These are phyloP conservation scores for Anguilla obscura DNA, from an alignment of 2,797 vertebrate genomes.

Conservation along the genomic window DNA sequence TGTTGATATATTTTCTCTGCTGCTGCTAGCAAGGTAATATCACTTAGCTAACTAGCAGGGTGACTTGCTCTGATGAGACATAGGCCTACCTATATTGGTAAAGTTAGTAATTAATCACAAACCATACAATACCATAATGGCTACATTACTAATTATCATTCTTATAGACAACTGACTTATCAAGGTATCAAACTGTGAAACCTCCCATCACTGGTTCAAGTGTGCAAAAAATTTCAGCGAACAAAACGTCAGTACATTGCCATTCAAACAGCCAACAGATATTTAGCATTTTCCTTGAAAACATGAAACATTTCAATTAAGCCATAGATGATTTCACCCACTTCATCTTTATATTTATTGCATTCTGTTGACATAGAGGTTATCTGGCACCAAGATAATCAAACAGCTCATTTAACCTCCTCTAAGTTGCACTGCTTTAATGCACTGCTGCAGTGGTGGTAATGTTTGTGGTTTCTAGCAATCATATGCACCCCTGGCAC, in stretches of 20 bases:
- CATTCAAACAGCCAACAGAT: neutral
- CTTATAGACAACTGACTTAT: neutral
- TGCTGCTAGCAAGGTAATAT: neutral
- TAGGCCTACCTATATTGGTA: neutral
- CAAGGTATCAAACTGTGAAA: neutral
- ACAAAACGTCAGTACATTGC: neutral
- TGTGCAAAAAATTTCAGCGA: neutral
- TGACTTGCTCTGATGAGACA: neutral
- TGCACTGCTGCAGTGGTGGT: neutral
- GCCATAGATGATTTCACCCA: neutral
- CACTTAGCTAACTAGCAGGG: neutral
- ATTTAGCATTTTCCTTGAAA: neutral
- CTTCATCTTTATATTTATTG: neutral
- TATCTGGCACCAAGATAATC: constrained; percentile 9
- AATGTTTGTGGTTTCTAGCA: neutral
- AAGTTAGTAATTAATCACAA: neutral
- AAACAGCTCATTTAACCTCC: constrained; percentile 13
- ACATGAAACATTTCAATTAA: neutral
- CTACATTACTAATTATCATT: neutral
- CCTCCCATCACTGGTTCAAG: neutral
- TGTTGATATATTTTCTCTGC: neutral
- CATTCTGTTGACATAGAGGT: neutral
- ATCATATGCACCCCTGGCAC: neutral
- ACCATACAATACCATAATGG: neutral
- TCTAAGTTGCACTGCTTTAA: neutral